phyloP scores from a whole-genome alignment of 1,140 invertebrate genomes.

The Galendromus occidentalis region DNA sequence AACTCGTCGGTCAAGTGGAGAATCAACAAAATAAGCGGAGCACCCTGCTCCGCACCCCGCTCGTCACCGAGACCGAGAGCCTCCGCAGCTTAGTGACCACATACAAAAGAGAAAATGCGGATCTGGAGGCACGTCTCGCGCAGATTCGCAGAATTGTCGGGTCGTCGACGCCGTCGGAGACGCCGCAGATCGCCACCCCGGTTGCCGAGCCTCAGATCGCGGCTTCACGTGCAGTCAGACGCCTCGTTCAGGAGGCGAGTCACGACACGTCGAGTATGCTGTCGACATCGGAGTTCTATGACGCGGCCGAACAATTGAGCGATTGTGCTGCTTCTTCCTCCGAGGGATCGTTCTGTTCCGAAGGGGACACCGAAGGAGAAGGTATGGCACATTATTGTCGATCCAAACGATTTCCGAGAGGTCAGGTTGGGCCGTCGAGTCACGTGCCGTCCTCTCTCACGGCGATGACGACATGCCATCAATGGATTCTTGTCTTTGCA shows the following conservation, averaged over 20 bases:
- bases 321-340: slow-evolving; percentile 28
- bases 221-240: neutral
- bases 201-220: neutral
- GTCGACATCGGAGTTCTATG: slow-evolving; percentile 64
- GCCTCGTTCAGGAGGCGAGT: slow-evolving; percentile 7
- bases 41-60: neutral
- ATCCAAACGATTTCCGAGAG: neutral
- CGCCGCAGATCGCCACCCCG: neutral
- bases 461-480: too few relatives aligned
- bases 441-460: too few relatives aligned
- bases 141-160: slow-evolving; percentile 35
- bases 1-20: neutral
- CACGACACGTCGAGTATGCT: slow-evolving; percentile 45
- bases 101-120: slow-evolving; percentile 37
- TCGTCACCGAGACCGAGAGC: slow-evolving; percentile 23
- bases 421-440: too few relatives aligned
- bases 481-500: slow-evolving; percentile 43
- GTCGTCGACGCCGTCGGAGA: neutral
- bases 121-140: slow-evolving; percentile 40
- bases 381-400: neutral
- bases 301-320: slow-evolving; percentile 44
- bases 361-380: slow-evolving; percentile 7
- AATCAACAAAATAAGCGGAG: neutral
- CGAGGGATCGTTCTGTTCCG: slow-evolving; percentile 24
- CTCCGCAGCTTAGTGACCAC: slow-evolving; percentile 33